Conservation (phyloP, 2,888 invertebrate species). For the Microchrysa polita region DNA sequence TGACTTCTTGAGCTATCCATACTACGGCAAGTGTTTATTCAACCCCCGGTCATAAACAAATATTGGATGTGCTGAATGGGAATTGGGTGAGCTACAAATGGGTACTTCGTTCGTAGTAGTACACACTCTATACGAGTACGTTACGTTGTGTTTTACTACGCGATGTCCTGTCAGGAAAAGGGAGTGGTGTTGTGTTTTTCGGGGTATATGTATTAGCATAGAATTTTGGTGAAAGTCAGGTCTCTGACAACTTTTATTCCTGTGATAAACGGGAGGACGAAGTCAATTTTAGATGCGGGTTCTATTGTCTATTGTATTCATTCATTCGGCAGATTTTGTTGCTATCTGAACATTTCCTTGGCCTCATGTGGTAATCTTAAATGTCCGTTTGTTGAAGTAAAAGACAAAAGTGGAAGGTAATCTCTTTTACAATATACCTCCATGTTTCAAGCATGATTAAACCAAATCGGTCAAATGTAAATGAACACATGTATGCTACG, state of each 20-base stretch:
- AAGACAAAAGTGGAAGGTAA: no score
- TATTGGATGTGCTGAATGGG: conserved; percentile 44
- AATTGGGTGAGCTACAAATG: conserved; percentile 8
- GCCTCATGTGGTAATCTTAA: no score
- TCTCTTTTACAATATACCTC: no score
- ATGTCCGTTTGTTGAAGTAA: no score
- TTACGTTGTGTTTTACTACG: conserved; percentile 1
- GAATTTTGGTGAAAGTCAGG: conserved; percentile 11
- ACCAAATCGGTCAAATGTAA: no score
- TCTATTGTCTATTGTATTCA: no score
- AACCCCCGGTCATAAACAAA: conserved; percentile 48
- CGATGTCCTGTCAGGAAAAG: not conserved
- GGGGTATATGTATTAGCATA: conserved; percentile 13
- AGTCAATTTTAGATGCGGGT: no score
- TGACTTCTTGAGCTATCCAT: conserved; percentile 44
- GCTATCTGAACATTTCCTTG: no score
- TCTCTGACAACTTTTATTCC: conserved; percentile 9
- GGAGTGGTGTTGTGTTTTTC: conserved; percentile 4
- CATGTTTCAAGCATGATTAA: no score
- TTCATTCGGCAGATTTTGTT: no score
- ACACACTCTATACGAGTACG: not conserved
- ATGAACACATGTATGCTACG: no score
- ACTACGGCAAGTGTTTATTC: conserved; percentile 46
- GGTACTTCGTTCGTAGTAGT: not conserved
- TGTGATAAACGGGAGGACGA: no score